Evolutionary conservation across 2,113 vertebrate genomes (phyloP).

Genomic region (Gnathonemus longibarbis): DNA sequence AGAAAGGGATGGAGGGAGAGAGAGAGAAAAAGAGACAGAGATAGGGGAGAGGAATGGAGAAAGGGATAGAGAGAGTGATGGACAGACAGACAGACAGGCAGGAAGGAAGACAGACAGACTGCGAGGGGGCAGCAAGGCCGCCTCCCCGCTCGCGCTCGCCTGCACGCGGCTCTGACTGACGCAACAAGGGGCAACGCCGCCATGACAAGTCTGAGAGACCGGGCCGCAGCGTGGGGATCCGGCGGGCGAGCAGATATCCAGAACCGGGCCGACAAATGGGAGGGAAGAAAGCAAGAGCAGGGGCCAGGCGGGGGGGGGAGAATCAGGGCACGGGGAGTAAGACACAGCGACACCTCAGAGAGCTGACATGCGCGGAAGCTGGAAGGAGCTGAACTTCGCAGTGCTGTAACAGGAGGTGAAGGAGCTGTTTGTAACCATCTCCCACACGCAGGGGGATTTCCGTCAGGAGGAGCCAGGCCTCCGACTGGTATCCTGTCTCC

Average conservation of each 20-base stretch:
- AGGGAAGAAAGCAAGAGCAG: neutral
- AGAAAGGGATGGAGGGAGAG: neutral
- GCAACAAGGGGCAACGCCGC: neutral
- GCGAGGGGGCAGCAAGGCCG: neutral
- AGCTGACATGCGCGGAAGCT: neutral
- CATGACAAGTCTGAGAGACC: neutral
- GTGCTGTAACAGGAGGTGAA: neutral
- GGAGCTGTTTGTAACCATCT: neutral
- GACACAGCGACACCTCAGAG: neutral
- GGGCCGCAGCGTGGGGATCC: neutral
- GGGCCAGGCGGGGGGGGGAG: too few species aligned
- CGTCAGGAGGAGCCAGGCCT: neutral
- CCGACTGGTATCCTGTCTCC: neutral
- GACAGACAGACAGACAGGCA: neutral
- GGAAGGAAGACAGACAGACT: neutral
- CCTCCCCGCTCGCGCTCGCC: too few species aligned
- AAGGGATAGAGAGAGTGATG: neutral
- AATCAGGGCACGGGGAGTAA: neutral
- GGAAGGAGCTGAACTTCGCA: neutral
- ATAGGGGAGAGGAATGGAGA: neutral
- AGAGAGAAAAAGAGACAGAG: neutral
- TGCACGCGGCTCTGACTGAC: neutral
- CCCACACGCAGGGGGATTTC: neutral
- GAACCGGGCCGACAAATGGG: neutral
- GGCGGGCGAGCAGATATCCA: neutral